Evolutionary conservation across 2,797 vertebrate genomes (phyloP).

Genomic region (Crypturellus tataupa): DNA sequence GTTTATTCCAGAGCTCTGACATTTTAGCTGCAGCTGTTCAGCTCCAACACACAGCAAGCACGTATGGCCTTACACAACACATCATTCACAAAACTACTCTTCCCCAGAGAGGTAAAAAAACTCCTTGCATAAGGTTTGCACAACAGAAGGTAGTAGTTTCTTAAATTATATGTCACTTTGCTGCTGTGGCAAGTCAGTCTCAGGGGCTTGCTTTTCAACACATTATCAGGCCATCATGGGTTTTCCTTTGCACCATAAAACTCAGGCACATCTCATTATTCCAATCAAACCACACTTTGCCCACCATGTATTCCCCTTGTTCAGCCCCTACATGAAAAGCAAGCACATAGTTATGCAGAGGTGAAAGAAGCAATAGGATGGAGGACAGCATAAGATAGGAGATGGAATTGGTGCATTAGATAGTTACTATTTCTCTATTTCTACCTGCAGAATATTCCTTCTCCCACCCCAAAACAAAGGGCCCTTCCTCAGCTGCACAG

Average conservation of each 20-base stretch:
- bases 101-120: neutral
- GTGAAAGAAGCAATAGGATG: accelerated
- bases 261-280: neutral
- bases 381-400: neutral
- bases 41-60: neutral
- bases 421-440: neutral
- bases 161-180: neutral
- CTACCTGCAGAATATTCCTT: neutral
- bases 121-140: neutral
- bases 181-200: accelerated
- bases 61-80: neutral
- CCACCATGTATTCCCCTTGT: neutral
- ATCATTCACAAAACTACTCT: neutral
- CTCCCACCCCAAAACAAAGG: neutral
- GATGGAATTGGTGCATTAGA: neutral
- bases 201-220: neutral
- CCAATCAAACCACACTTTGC: neutral
- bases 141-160: neutral
- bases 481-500: neutral
- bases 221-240: neutral
- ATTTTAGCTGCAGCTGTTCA: neutral
- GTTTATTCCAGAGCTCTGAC: neutral
- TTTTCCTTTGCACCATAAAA: neutral
- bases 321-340: neutral
- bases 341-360: neutral